These are phyloP conservation scores for Caranx ignobilis DNA, from an alignment of 2,113 vertebrate species.

Conservation along the genomic window DNA sequence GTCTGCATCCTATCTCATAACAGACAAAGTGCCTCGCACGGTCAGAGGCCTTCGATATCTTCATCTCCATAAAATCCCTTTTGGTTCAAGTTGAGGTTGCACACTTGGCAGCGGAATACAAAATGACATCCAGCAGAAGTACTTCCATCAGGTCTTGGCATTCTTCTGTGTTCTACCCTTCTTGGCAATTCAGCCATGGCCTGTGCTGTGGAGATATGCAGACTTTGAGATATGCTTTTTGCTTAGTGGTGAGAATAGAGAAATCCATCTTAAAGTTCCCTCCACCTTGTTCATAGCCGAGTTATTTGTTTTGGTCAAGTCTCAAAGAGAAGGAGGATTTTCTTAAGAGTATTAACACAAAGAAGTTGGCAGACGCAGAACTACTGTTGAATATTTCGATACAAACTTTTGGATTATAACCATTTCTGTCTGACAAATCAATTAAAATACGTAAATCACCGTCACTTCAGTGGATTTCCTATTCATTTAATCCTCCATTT, in stretches of 20 bases:
- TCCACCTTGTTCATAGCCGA: constrained; percentile 14
- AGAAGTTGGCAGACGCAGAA: neutral
- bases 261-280: constrained; percentile 19
- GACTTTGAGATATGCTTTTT: constrained; percentile 28
- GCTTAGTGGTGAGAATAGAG: constrained; percentile 32
- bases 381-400: neutral
- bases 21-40: constrained; percentile 23
- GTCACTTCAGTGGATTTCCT: constrained; percentile 8
- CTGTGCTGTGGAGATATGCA: constrained; percentile 58
- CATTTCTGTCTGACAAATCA: constrained; percentile 20
- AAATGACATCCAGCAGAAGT: constrained; percentile 37
- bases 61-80: constrained; percentile 55
- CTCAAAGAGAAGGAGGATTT: constrained; percentile 30
- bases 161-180: constrained; percentile 22
- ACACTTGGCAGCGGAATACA: constrained; percentile 39
- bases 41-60: constrained; percentile 46
- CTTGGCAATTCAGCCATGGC: constrained; percentile 42
- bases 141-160: constrained; percentile 24
- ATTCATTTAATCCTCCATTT: constrained; percentile 29
- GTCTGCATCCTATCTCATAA: constrained; percentile 39
- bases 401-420: constrained; percentile 24
- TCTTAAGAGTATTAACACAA: constrained; percentile 19
- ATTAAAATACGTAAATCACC: constrained; percentile 28
- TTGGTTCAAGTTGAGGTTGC: constrained; percentile 52
- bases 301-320: constrained; percentile 36